Evolutionary conservation across 2,797 vertebrate species (phyloP), one percentile per base, ranked within the genome.

Genomic region (Cetoscarus ocellatus): DNA sequence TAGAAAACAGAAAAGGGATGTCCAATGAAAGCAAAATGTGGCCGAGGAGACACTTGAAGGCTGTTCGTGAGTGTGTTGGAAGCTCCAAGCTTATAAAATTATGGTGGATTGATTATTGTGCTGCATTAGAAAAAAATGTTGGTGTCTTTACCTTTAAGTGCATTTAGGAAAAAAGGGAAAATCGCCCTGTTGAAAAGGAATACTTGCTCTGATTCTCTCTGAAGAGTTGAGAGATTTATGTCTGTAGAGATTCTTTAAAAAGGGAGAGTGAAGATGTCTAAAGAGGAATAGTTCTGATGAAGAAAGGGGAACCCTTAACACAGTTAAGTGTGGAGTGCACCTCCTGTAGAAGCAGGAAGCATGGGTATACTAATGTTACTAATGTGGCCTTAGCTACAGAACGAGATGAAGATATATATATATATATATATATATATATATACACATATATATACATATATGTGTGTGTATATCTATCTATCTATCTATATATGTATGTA

Each of bases 371-470:
- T 34, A n/a, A n/a, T n/a, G n/a, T n/a, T n/a, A n/a, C n/a, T n/a
- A 64, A 80, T 70, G 86, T 86, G 84, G 90, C 90, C 89, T 94
- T 85, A 81, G 75, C 60, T 79, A 81, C 42, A 76, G 76, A 78
- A 61, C 17, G 49, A 85, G 51, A 35, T 49, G 54, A 61, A 0
- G 8, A 44, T n/a, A n/a, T n/a, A n/a, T n/a, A n/a, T n/a, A n/a
- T n/a, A n/a, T n/a, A n/a, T n/a, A n/a, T n/a, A n/a, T n/a, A n/a
- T n/a, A n/a, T n/a, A n/a, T n/a, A n/a, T n/a, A n/a, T n/a, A n/a
- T n/a, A n/a, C n/a, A n/a, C n/a, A n/a, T n/a, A n/a, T n/a, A n/a
- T n/a, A n/a, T n/a, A n/a, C n/a, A n/a, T n/a, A n/a, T n/a, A n/a
- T n/a, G n/a, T n/a, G n/a, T n/a, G n/a, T n/a, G n/a, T n/a, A n/a